Conservation (phyloP, 92 coral and sea anemone species). For the Porites cylindrica region DNA sequence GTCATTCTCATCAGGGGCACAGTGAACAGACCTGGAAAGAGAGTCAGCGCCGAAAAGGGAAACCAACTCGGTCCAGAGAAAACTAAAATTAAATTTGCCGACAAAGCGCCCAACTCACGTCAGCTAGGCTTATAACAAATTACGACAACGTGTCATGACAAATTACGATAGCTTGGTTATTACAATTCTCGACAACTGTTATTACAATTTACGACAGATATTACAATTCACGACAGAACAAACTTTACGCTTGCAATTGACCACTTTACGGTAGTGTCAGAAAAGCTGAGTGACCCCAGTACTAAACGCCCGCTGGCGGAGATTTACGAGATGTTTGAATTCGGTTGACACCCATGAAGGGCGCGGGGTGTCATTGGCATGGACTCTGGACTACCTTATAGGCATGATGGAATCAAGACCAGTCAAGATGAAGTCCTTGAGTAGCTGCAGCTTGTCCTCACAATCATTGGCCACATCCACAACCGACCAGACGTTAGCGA, state of each 20-base stretch:
- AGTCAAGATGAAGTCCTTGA: conserved; percentile 40
- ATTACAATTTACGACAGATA: too few relatives aligned
- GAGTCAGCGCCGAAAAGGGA: too few relatives aligned
- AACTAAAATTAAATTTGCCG: too few relatives aligned
- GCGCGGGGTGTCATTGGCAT: conserved; percentile 38
- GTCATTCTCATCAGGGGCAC: too few relatives aligned
- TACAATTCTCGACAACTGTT: too few relatives aligned
- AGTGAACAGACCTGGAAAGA: too few relatives aligned
- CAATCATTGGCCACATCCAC: conserved; percentile 24
- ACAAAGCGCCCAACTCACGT: too few relatives aligned
- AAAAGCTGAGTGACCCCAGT: conserved; percentile 16
- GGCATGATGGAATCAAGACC: conserved; percentile 65
- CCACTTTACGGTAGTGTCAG: conserved; percentile 51
- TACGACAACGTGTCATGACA: conserved; percentile 58
- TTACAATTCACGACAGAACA: not conserved
- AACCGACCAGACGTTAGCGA: conserved; percentile 55
- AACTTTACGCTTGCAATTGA: conserved; percentile 56
- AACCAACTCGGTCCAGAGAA: too few relatives aligned
- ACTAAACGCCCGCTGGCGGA: conserved; percentile 45
- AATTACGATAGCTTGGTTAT: conserved; percentile 29
- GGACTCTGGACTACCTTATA: conserved; percentile 8
- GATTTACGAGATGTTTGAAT: conserved; percentile 60
- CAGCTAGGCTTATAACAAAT: too few relatives aligned
- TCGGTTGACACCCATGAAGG: conserved; percentile 39
- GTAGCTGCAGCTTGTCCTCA: conserved; percentile 37